Percentiles rank a stretch among this genome's conserved stretches.
Conservation (phyloP, 2,797 vertebrate genomes). For the Tangara arthus region DNA sequence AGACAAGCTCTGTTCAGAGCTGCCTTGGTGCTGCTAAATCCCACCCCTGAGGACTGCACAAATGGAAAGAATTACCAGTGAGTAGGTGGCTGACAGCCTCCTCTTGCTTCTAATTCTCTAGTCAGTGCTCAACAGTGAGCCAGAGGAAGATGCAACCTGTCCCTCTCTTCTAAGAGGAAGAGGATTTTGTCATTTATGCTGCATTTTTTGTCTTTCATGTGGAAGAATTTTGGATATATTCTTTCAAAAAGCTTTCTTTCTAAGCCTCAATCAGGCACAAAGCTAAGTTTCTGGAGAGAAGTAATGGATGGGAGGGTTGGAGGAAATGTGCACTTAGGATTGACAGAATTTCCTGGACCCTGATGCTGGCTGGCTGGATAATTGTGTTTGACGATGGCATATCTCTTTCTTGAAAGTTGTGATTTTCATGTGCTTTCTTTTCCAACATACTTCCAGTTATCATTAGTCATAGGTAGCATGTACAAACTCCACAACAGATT, state of each 20-base stretch:
- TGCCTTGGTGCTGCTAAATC: not conserved
- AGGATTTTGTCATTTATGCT: not conserved
- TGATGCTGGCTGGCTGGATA: not conserved
- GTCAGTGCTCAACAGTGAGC: not conserved
- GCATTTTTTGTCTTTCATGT: not conserved
- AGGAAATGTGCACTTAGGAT: fast-evolving
- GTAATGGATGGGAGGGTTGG: not conserved
- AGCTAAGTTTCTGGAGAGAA: not conserved
- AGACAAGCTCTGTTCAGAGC: not conserved
- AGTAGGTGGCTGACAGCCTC: not conserved
- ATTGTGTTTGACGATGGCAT: not conserved
- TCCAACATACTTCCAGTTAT: not conserved
- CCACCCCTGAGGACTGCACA: not conserved
- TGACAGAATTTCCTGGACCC: not conserved
- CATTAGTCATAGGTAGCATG: not conserved
- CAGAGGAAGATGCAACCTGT: not conserved
- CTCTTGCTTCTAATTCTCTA: not conserved
- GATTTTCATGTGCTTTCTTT: not conserved
- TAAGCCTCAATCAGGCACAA: not conserved
- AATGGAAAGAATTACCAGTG: not conserved
- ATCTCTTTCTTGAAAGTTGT: not conserved
- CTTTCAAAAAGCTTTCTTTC: not conserved
- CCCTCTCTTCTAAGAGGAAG: not conserved
- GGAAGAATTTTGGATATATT: not conserved
- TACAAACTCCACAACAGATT: not conserved